Base-by-base conservation (phyloP, 1,140 invertebrate species). In the Alviniconcha marisindica region DNA sequence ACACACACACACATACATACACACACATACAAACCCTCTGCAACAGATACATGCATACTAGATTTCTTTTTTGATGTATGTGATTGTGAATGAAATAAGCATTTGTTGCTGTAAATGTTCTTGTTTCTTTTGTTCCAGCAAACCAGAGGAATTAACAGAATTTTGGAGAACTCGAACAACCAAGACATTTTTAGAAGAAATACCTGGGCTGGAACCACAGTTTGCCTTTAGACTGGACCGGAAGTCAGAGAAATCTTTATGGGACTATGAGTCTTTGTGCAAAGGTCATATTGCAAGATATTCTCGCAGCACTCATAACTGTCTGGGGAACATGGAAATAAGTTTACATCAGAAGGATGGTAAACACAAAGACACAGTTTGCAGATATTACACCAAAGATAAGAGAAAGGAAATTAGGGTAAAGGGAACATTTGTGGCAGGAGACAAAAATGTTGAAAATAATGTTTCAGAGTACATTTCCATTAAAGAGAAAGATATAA, bases 161-260 rank as follows among this genome's bases (percentile, higher is more conserved):
- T 78, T 78, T 48, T 78, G 77, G 77, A 36, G 38, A 3, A 33
- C 56, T 1, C 77, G 40, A 31, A 78, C 56, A 69, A 38, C 31
- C 31, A 80, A 80, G 36, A 80, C 78, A 12, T 93, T 93, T 82
- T 74, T 92, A 60, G 90, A 92, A 60, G 91, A 92, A 33, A 85
- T 92, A 60, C 83, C 83, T 31, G 87, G 83, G 38, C 78, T 93
- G 28, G 69, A 84, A 44, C 85, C 91, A 14, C 87, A 92, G 73
- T 84, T 92, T 84, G 92, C 93, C 1, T 94, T 91, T 83, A 85
- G 90, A 73, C 76, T 93, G 54, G 93, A 93, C 79, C 79, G 87
- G 44, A 89, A 86, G 74, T 66, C 88, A 24, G 92, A 94, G 73
- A 86, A 82, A 38, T 89, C 91, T 44, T 91, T 93, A 63, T 86